These are phyloP conservation scores for Oscheius onirici DNA, from an alignment of 2,888 invertebrate genomes.

Conservation along the genomic window DNA sequence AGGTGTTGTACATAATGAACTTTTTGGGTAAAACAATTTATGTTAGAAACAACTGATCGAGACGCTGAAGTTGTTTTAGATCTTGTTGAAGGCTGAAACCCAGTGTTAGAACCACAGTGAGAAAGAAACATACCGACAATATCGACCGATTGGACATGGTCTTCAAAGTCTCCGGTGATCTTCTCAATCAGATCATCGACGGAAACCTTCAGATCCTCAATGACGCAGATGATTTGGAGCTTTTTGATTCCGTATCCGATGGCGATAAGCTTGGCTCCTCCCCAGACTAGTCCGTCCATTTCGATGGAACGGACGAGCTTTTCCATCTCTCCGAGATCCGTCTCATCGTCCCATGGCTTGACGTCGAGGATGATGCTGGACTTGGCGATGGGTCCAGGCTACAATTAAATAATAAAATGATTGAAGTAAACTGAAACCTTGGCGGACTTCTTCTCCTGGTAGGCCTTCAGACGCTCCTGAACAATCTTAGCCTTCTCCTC, in stretches of 20 bases:
- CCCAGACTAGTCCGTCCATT: slow-evolving; percentile 94
- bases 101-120: too few relatives aligned
- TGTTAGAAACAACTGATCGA: slow-evolving; percentile 5
- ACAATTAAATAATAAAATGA: slow-evolving; percentile 71
- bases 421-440: slow-evolving; percentile 76
- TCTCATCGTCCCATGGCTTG: slow-evolving; percentile 97
- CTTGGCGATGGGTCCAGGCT: slow-evolving; percentile 90
- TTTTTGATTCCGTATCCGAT: slow-evolving; percentile 67
- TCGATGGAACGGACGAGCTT: slow-evolving; percentile 82
- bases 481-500: slow-evolving; percentile 77
- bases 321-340: slow-evolving; percentile 90
- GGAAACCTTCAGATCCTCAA: slow-evolving; percentile 69
- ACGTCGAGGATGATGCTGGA: slow-evolving; percentile 93
- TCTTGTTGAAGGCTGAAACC: slow-evolving; percentile 71
- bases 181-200: slow-evolving; percentile 66
- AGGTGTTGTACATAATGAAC: slow-evolving; percentile 2
- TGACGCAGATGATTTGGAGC: slow-evolving; percentile 67
- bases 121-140: too few relatives aligned
- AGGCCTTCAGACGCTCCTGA: slow-evolving; percentile 89
- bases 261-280: slow-evolving; percentile 78
- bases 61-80: slow-evolving; percentile 40
- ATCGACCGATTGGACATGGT: slow-evolving; percentile 66
- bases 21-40: neutral
- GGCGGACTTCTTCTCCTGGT: slow-evolving; percentile 91
- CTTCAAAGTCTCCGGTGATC: slow-evolving; percentile 61